These are phyloP conservation scores for Ischnura elegans DNA, from an alignment of 2,888 invertebrate genomes.

Conservation along the genomic window DNA sequence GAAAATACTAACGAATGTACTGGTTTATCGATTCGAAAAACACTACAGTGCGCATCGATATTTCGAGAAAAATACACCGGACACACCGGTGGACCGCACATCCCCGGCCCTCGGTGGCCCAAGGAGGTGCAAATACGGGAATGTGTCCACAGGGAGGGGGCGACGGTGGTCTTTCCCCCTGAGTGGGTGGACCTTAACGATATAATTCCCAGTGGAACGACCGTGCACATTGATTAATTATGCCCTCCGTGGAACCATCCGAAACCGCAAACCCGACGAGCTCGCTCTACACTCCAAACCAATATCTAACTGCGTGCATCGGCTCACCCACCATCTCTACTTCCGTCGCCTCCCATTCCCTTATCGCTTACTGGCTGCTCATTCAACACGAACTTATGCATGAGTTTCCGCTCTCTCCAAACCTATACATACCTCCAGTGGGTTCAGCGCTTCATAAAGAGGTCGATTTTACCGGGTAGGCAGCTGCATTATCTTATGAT, in stretches of 20 bases:
- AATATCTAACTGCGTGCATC: neutral
- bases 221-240: slow-evolving; percentile 26
- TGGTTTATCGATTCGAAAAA: too few relatives aligned
- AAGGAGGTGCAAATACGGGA: neutral
- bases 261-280: neutral
- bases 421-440: too few relatives aligned
- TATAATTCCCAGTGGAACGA: neutral
- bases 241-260: neutral
- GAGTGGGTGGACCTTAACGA: neutral
- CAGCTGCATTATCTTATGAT: too few relatives aligned
- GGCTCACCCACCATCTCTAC: neutral
- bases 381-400: neutral
- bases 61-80: too few relatives aligned
- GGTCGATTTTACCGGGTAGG: too few relatives aligned
- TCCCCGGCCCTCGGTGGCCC: neutral
- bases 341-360: neutral
- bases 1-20: too few relatives aligned
- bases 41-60: too few relatives aligned
- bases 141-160: neutral
- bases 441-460: too few relatives aligned
- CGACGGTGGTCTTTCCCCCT: neutral
- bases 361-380: neutral
- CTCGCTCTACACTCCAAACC: neutral
- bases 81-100: too few relatives aligned
- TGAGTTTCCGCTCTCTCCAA: neutral